Base-by-base conservation (phyloP, 2,888 invertebrate species). In the Yponomeuta plumbellus region DNA sequence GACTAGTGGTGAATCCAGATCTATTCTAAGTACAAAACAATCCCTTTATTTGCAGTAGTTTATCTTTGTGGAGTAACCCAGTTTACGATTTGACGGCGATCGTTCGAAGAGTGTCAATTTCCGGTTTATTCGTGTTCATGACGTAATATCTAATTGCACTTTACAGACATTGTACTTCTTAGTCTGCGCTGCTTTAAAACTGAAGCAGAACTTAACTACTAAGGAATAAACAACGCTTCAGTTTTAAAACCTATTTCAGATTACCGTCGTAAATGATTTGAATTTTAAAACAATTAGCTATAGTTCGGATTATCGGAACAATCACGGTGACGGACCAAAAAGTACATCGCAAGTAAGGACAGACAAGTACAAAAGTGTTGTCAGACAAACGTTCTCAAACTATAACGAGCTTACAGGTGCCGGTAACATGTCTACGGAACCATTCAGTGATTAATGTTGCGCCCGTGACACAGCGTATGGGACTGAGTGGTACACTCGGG, bases 371-470 rank as follows among this genome's bases (percentile, higher is more conserved):
- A 81, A 81, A 81, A 80, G 80, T 81, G 78, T 76, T 78, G 71
- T 72, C 77, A 70, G 78, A 76, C 78, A 80, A 34, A 26, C 26
- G 17, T 56, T 64, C 64, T 64, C 64, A 26, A 56, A 64, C 66
- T 64, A 58, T 64, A 64, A 66, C 66, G 66, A 81, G 80, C 83
- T 81, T 80, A 80, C 84, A 85, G 85, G 85, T 85, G 81, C 75
- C 79, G 67, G 63, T 44, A 64, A 66, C 66, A 67, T 64, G 61
- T 63, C 66, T 68, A 71, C 68, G 79, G 80, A 80, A 84, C 84
- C 81, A 81, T 84, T 81, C 78, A 74, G 80, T 88, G 89, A 89
- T 88, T 87, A 88, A 89, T 89, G 85, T 74, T 79, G 72, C 67
- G 68, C 70, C 70, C 79, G 81, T 89, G 89, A 89, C 85, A 80